Evolutionary conservation across 2,797 vertebrate species (phyloP).

Genomic region (Pitangus sulphuratus): DNA sequence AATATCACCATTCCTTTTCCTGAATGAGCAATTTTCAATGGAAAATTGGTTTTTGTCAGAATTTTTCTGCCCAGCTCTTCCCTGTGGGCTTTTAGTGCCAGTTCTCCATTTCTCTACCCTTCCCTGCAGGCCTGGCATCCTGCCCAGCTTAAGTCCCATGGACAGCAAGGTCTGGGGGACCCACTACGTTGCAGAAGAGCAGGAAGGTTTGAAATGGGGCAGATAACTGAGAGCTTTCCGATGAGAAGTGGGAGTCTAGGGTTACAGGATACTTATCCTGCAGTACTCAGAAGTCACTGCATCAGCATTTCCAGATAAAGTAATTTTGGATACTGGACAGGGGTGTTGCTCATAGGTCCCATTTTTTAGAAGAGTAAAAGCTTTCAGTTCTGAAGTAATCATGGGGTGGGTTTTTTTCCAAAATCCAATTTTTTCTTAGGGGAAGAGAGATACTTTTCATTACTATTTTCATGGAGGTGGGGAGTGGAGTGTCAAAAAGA

Average conservation of each 20-base stretch:
- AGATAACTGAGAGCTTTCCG: background rate
- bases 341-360: background rate
- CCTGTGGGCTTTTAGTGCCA: background rate
- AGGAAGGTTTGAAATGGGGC: background rate
- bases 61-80: background rate
- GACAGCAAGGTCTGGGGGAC: background rate
- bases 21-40: background rate
- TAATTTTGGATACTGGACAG: background rate
- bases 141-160: background rate
- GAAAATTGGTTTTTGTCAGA: background rate
- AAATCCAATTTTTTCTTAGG: background rate
- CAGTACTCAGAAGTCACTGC: background rate
- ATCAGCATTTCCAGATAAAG: background rate
- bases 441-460: background rate
- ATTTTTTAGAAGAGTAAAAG: background rate
- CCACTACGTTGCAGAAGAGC: background rate
- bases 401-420: accelerated
- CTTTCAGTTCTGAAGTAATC: background rate
- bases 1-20: background rate
- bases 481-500: background rate
- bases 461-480: background rate
- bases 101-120: background rate
- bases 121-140: background rate
- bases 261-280: background rate
- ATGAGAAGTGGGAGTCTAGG: background rate